phyloP scores from a whole-genome alignment of 2,888 invertebrate species.

The Cabera pusaria region DNA sequence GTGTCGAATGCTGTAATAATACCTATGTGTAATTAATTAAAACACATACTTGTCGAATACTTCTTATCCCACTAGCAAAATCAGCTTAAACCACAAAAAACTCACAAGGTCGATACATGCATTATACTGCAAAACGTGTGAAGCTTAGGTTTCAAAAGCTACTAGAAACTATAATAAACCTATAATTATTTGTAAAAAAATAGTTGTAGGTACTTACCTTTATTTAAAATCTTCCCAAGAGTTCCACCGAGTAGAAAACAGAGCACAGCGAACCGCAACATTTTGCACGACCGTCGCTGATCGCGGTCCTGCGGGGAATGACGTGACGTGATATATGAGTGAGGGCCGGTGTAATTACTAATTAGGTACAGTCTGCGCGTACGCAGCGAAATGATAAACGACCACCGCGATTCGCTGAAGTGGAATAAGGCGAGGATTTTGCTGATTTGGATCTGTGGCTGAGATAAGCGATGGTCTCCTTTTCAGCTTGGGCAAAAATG shows the following conservation, averaged over 20 bases:
- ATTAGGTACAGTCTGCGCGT: conserved; percentile 23
- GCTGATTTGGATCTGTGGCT: neutral
- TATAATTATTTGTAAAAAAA: neutral
- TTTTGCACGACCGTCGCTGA: conserved; percentile 41
- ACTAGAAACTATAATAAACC: no score
- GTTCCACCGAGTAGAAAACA: conserved; percentile 53
- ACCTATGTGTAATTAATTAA: no score
- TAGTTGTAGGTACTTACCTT: conserved; percentile 55
- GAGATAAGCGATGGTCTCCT: no score
- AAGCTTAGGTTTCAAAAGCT: no score
- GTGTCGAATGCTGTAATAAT: no score
- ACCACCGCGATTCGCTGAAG: neutral
- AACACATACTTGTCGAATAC: no score
- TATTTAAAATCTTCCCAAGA: conserved; percentile 53
- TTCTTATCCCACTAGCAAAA: no score
- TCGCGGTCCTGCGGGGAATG: conserved; percentile 48
- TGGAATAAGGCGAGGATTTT: conserved; percentile 11
- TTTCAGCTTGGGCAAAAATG: no score
- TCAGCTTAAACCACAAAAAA: no score
- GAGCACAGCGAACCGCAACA: conserved; percentile 48
- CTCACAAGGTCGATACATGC: no score
- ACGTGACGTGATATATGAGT: conserved; percentile 12
- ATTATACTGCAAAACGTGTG: no score
- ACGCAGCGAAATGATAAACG: conserved; percentile 22
- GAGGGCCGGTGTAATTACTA: conserved; percentile 9